These are phyloP conservation scores for Pachycephala philippinensis DNA, from an alignment of 2,113 vertebrate species.

Conservation along the genomic window DNA sequence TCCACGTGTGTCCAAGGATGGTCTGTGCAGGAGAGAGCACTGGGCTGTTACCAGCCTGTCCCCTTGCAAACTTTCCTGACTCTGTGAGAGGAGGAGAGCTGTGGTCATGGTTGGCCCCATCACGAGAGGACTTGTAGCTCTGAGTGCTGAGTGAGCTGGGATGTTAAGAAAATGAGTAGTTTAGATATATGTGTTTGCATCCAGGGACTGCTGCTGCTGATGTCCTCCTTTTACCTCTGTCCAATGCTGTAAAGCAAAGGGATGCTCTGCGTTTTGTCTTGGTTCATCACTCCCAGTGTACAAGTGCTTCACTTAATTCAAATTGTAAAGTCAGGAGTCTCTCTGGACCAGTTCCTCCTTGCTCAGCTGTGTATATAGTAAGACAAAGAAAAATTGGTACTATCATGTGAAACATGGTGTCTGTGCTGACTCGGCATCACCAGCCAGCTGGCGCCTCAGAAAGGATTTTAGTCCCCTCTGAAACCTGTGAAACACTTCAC, in stretches of 20 bases:
- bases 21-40: neutral
- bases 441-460: slow-evolving; percentile 12
- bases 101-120: neutral
- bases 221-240: neutral
- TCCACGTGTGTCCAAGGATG: fast-evolving
- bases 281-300: neutral
- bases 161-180: neutral
- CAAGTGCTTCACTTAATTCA: neutral
- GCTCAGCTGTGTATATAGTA: neutral
- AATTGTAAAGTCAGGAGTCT: neutral
- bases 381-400: neutral
- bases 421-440: neutral
- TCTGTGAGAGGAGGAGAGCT: neutral
- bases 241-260: neutral
- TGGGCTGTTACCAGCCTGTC: neutral
- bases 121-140: fast-evolving
- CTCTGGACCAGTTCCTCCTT: neutral
- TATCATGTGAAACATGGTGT: neutral
- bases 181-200: neutral
- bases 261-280: neutral
- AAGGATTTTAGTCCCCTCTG: slow-evolving; percentile 12
- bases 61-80: neutral
- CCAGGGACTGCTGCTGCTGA: neutral
- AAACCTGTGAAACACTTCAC: slow-evolving; percentile 46
- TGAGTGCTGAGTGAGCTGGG: neutral